Conservation (phyloP, 1,140 invertebrate species). For the Atta texana region DNA sequence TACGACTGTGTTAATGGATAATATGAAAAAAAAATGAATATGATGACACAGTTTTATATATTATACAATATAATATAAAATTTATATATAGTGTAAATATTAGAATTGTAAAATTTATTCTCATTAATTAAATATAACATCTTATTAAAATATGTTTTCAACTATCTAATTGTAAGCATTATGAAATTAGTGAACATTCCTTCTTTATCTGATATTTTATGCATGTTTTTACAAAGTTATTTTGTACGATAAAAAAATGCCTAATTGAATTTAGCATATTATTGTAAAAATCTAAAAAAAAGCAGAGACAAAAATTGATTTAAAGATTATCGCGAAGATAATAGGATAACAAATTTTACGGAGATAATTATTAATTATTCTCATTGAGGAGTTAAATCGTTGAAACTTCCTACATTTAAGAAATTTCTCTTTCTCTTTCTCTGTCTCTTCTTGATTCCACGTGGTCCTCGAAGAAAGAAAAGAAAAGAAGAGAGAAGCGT, state of each 20-base stretch:
- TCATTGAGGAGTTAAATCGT: neutral
- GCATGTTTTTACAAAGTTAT: neutral
- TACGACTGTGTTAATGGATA: too few species aligned
- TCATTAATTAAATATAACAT: neutral
- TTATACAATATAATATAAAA: neutral
- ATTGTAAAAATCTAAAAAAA: neutral
- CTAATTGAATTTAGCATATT: constrained; percentile 5
- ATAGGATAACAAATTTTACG: neutral
- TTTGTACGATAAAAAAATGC: neutral
- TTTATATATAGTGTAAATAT: neutral
- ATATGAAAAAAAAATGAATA: too few species aligned
- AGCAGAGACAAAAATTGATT: neutral
- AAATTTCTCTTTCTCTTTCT: neutral
- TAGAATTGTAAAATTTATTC: too few species aligned
- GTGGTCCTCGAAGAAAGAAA: neutral
- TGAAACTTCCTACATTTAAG: constrained; percentile 35
- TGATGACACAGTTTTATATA: too few species aligned
- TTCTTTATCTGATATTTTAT: neutral
- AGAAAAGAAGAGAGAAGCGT: neutral
- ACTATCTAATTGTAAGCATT: neutral
- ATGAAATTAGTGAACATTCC: neutral
- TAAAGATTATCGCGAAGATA: constrained; percentile 3
- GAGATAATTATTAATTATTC: constrained; percentile 58
- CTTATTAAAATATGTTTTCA: neutral
- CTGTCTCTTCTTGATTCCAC: neutral